These are phyloP conservation scores for Agrypnia vestita DNA, from an alignment of 1,140 invertebrate species.

Conservation along the genomic window DNA sequence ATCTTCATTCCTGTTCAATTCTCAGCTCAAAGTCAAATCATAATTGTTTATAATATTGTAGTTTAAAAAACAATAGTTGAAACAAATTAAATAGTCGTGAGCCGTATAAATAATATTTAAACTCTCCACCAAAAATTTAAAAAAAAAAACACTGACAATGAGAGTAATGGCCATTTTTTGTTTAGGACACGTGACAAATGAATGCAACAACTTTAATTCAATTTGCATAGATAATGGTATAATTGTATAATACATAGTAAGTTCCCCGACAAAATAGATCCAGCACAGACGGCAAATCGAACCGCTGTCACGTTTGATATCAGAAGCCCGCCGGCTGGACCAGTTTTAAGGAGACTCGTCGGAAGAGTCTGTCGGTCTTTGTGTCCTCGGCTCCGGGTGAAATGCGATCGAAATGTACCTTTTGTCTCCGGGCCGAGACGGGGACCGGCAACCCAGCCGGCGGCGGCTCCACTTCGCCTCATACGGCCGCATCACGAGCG, in stretches of 20 bases:
- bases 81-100: too few relatives aligned
- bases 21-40: too few relatives aligned
- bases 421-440: neutral
- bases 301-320: constrained; percentile 39
- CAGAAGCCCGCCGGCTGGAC: constrained; percentile 10
- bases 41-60: too few relatives aligned
- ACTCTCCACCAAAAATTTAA: too few relatives aligned
- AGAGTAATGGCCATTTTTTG: too few relatives aligned
- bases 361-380: neutral
- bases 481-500: constrained; percentile 10
- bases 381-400: neutral
- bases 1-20: too few relatives aligned
- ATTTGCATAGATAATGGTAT: constrained; percentile 26
- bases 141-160: too few relatives aligned
- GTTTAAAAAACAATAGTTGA: too few relatives aligned
- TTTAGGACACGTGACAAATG: too few relatives aligned
- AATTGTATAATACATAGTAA: neutral
- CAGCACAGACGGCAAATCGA: constrained; percentile 32
- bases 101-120: too few relatives aligned
- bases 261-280: constrained; percentile 20
- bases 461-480: constrained; percentile 22
- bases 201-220: constrained; percentile 3
- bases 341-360: constrained; percentile 9
- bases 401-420: neutral
- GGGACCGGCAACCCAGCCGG: neutral